These are phyloP conservation scores for Diplogasteroides magnus DNA, from an alignment of 1,140 invertebrate genomes.

Conservation along the genomic window DNA sequence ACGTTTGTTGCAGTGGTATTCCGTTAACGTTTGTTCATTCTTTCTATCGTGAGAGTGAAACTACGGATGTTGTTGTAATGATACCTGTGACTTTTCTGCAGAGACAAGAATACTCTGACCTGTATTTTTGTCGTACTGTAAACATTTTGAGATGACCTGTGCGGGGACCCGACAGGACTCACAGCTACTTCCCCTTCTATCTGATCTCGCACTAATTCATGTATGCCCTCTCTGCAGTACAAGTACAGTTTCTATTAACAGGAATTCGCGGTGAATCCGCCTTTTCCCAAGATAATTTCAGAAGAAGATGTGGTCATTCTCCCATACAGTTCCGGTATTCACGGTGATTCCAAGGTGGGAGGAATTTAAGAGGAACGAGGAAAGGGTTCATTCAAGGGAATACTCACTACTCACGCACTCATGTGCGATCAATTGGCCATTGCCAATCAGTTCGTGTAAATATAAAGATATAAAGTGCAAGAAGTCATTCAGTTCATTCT, in stretches of 20 bases:
- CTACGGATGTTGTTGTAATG: too few relatives aligned
- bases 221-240: too few relatives aligned
- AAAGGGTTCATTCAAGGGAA: neutral
- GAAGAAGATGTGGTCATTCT: slow-evolving; percentile 11
- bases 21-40: slow-evolving; percentile 7
- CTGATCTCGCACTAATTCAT: slow-evolving; percentile 2
- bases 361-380: neutral
- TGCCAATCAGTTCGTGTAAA: neutral
- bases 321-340: slow-evolving; percentile 11
- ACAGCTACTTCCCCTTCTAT: slow-evolving; percentile 2
- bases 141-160: slow-evolving; percentile 7
- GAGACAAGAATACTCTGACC: too few relatives aligned
- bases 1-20: neutral
- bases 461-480: neutral
- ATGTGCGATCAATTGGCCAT: neutral
- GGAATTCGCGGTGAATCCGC: too few relatives aligned
- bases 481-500: neutral
- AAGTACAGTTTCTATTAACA: neutral
- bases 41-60: neutral
- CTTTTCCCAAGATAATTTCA: slow-evolving; percentile 3
- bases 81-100: too few relatives aligned
- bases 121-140: too few relatives aligned
- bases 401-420: neutral
- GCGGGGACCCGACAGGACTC: slow-evolving; percentile 6
- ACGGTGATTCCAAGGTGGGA: slow-evolving; percentile 9